Evolutionary conservation across 2,113 vertebrate species (phyloP), one percentile per base, ranked within the genome.

Genomic region (Myodes glareolus): DNA sequence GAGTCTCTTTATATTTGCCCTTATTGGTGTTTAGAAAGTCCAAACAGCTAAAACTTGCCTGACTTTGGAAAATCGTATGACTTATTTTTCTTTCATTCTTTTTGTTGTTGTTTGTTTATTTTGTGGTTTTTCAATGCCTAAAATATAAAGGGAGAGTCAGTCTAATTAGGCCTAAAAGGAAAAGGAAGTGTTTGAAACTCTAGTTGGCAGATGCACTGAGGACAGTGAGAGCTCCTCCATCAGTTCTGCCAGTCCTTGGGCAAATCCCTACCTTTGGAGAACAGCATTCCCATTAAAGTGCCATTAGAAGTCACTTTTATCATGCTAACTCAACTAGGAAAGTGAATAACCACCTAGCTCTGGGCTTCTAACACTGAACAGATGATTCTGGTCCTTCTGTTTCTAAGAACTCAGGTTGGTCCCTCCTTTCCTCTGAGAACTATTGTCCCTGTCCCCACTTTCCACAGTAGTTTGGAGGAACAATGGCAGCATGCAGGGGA

Each of bases 261-360:
- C 84, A 95, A 86, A 29, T 13, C 42, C 36, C 47, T 27, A 47
- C 1, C 75, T 88, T 76, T 29, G 50, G 29, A 88, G 84, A 21
- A 36, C 91, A 89, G n/a, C 58, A 89, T 45, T 93, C n/a, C 72
- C 88, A 90, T 87, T 97, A 84, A 95, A 91, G 95, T 31, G 14
- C 47, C 33, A 47, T 85, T 88, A 95, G 95, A 45, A 36, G 6
- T 3, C 94, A 82, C 27, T 67, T 81, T 88, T 91, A 70, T 70
- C 94, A 95, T 76, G 94, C 89, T 96, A 96, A 97, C 92, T 85
- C 97, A 97, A 87, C 86, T 94, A 97, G 97, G 90, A 95, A 96
- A 80, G 70, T 76, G 96, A 67, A 76, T 92, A 93, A 92, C 84
- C 39, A 12, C 58, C 90, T 65, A 70, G 67, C 1, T 73, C 70